Evolutionary conservation across 23 tunicate genomes (phyloP), one percentile per base, ranked within the genome.

Genomic region (Phallusia fumigata): DNA sequence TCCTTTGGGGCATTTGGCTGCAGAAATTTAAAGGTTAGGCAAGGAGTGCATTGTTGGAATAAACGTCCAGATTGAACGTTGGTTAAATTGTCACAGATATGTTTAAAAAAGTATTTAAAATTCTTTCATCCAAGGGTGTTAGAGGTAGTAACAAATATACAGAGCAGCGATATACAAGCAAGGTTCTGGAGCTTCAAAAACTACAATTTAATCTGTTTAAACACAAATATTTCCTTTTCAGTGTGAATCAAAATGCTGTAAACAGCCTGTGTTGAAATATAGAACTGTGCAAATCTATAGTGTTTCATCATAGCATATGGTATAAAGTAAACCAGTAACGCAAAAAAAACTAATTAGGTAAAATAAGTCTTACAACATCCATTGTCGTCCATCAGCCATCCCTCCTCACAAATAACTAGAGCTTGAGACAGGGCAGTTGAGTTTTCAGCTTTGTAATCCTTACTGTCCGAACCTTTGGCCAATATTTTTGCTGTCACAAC

Each of bases 1-100:
- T 58, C 98, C 98, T 28, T 74, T 75, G 26, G 98, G 98, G 52
- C 98, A 93, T 77, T 65, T 47, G 5, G 82, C 90, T 90, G 50
- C 0, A 84, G 72, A 73, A 32, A 53, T 13, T n/a, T 30, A 53
- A 0, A n/a, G n/a, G 30, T 64, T 0, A 31, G 10, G 12, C 18
- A 77, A 0, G 81, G 0, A 18, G 0, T 33, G 30, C 34, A 16
- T n/a, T n/a, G n/a, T n/a, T 0, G 0, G 32, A 74, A 74, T 76
- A 12, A 31, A 65, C 74, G 0, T 76, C 19, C 30, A 18, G 47
- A 0, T 12, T 76, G 0, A 10, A 40, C 47, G 10, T 19, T 0
- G 16, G 0, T 13, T 34, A 30, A 0, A 19, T 40, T 40, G 47
- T 5, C 47, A 40, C 5, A 3, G 5, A 3, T 40, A 5, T 40